phyloP scores from a whole-genome alignment of 2,888 invertebrate species.

The Empis stercorea region DNA sequence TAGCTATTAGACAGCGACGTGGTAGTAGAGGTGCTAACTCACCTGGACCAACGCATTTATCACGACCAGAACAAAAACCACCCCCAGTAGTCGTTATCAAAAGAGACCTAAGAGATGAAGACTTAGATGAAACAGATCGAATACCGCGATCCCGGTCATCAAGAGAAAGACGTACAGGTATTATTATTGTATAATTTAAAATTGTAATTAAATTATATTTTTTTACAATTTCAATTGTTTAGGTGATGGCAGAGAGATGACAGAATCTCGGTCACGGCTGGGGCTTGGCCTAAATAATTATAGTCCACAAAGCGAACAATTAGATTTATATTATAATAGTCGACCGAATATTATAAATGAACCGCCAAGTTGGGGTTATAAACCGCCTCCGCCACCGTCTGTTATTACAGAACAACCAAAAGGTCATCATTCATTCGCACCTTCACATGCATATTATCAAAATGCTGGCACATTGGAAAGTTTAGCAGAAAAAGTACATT shows the following conservation, averaged over 20 bases:
- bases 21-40: conserved; percentile 41
- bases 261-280: conserved; percentile 59
- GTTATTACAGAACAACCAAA: conserved; percentile 88
- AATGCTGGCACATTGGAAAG: conserved; percentile 71
- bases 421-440: conserved; percentile 71
- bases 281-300: conserved; percentile 55
- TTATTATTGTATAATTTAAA: conserved; percentile 21
- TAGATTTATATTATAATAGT: conserved; percentile 73
- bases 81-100: conserved; percentile 89
- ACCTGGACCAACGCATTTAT: conserved; percentile 38
- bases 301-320: conserved; percentile 52
- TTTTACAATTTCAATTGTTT: not conserved
- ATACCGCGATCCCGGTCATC: conserved; percentile 37
- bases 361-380: conserved; percentile 37
- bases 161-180: conserved; percentile 39
- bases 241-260: conserved; percentile 70
- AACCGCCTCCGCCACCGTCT: conserved; percentile 53
- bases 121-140: conserved; percentile 49
- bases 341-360: conserved; percentile 45
- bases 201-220: not conserved
- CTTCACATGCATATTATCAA: conserved; percentile 61
- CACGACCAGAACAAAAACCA: conserved; percentile 67
- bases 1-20: conserved; percentile 81
- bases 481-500: conserved; percentile 83
- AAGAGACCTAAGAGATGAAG: conserved; percentile 72